These are phyloP conservation scores for Sus cebifrons DNA, from an alignment of 2,797 vertebrate species.

Conservation along the genomic window DNA sequence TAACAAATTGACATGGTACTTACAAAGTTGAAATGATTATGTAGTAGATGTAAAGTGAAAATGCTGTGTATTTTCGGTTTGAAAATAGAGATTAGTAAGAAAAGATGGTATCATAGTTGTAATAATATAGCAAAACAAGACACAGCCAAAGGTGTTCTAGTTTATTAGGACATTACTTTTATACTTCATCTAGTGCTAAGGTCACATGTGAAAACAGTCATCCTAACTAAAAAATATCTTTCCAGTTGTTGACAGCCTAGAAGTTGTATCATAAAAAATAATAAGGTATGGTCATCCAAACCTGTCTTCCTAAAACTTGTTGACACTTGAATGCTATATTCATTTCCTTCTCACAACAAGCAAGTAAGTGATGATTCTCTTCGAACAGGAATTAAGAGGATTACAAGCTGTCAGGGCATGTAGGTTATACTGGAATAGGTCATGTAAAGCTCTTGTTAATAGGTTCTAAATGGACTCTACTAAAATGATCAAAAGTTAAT, in stretches of 20 bases:
- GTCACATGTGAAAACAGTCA: constrained; percentile 68
- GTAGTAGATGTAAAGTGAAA: constrained; percentile 44
- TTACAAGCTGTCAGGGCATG: background rate
- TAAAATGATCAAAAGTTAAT: constrained; percentile 55
- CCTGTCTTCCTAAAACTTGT: constrained; percentile 64
- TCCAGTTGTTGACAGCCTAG: constrained; percentile 80
- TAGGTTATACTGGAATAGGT: background rate
- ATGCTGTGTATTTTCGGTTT: background rate
- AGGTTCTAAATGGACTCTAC: background rate
- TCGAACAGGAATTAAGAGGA: constrained; percentile 63
- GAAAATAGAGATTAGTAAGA: constrained; percentile 3
- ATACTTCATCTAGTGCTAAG: background rate
- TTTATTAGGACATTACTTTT: constrained; percentile 49
- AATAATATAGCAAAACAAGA: constrained; percentile 55
- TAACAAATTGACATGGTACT: background rate
- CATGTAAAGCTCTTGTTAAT: constrained; percentile 15
- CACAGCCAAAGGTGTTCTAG: background rate
- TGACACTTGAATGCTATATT: constrained; percentile 71
- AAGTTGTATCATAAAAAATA: constrained; percentile 80
- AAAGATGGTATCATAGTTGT: constrained; percentile 9
- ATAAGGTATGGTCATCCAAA: constrained; percentile 60
- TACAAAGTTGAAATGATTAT: constrained; percentile 51
- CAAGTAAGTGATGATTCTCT: constrained; percentile 66
- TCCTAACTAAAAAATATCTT: constrained; percentile 76
- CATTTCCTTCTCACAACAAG: constrained; percentile 16